These are phyloP conservation scores for Bolborhynchus lineola DNA, from an alignment of 2,113 vertebrate genomes.

Conservation along the genomic window DNA sequence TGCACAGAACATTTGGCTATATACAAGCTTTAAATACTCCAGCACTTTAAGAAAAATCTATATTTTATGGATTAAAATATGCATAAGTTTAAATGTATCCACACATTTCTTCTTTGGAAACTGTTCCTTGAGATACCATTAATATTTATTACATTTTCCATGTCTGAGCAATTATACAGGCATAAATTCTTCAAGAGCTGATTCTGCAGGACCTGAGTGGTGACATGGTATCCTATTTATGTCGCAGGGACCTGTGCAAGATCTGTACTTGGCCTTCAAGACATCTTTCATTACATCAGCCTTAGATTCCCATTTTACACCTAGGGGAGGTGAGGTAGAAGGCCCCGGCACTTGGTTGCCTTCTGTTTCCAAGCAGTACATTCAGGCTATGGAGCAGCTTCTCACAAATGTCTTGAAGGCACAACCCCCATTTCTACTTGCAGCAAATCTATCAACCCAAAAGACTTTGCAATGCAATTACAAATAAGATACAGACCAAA, in stretches of 20 bases:
- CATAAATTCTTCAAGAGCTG: constrained; percentile 58
- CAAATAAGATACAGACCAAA: not conserved
- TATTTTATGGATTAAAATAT: constrained; percentile 62
- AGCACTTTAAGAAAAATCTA: constrained; percentile 51
- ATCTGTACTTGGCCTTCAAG: not conserved
- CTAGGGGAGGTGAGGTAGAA: not conserved
- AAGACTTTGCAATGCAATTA: not conserved
- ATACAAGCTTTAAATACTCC: not conserved
- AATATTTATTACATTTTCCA: constrained; percentile 65
- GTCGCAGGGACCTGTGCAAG: not conserved
- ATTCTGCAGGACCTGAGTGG: constrained; percentile 27
- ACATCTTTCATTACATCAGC: not conserved
- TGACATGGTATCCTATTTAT: constrained; percentile 1
- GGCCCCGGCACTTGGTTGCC: no score
- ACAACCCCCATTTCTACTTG: not conserved
- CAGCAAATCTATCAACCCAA: not conserved
- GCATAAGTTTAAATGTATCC: constrained; percentile 56
- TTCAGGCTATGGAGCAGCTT: not conserved
- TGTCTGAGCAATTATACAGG: constrained; percentile 44
- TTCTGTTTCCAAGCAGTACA: not conserved
- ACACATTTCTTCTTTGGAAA: constrained; percentile 47
- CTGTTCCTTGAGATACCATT: constrained; percentile 53
- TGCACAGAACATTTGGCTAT: not conserved
- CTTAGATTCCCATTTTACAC: not conserved
- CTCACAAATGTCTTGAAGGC: not conserved